Conservation (phyloP, 2,888 invertebrate genomes). For the Abscondita cerata region DNA sequence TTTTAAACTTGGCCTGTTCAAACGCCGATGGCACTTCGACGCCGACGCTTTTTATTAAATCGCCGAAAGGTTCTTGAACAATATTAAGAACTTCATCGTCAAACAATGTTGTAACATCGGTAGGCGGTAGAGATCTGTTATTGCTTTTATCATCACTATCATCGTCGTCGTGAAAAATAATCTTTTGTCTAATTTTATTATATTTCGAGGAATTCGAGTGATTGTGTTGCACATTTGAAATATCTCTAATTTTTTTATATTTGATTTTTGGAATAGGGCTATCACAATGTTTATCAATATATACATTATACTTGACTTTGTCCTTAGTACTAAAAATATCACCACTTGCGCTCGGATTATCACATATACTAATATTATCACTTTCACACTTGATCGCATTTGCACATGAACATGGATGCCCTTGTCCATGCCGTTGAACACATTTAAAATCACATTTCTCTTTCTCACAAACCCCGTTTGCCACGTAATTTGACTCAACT, state of each 20-base stretch:
- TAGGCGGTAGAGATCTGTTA: conserved; percentile 10
- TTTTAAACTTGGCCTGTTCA: conserved; percentile 76
- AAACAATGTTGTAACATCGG: conserved; percentile 50
- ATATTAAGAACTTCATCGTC: conserved; percentile 20
- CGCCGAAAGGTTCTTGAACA: conserved; percentile 12
- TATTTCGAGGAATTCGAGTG: conserved; percentile 32
- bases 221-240: conserved; percentile 41
- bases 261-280: conserved; percentile 47
- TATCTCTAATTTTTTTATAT: conserved; percentile 43
- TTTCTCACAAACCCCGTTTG: conserved; percentile 18
- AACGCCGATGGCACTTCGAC: conserved; percentile 70
- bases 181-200: conserved; percentile 48
- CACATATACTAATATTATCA: conserved; percentile 49
- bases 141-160: conserved; percentile 15
- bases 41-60: conserved; percentile 19
- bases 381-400: conserved; percentile 37
- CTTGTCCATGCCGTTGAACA: conserved; percentile 42
- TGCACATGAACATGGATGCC: conserved; percentile 40
- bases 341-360: conserved; percentile 54
- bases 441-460: conserved; percentile 42
- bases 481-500: neutral
- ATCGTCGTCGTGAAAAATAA: conserved; percentile 50
- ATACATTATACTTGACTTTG: conserved; percentile 52
- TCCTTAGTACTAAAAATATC: conserved; percentile 58
- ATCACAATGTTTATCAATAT: conserved; percentile 57